Evolutionary conservation across 2,113 vertebrate species (phyloP).

Genomic region (Gopherus evgoodei): DNA sequence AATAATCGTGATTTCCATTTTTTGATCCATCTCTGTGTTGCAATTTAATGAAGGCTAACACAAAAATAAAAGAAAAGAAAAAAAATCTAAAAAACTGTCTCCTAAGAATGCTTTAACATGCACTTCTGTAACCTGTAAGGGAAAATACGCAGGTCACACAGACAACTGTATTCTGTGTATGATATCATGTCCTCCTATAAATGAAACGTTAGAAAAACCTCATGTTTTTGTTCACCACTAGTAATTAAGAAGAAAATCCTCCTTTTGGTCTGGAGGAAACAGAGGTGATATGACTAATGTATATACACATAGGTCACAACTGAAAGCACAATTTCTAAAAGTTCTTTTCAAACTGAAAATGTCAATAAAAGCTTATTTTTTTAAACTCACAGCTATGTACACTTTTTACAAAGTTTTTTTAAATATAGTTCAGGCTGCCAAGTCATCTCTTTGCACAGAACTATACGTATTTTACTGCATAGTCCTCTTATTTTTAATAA

Average conservation of each 20-base stretch:
- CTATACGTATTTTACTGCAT: conserved; percentile 77
- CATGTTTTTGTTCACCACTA: conserved; percentile 69
- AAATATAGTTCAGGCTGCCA: conserved; percentile 95
- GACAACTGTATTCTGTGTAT: conserved; percentile 66
- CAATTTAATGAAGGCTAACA: conserved; percentile 62
- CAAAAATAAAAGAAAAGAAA: conserved; percentile 57
- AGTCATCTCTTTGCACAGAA: conserved; percentile 81
- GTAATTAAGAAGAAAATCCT: conserved; percentile 75
- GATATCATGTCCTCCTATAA: conserved; percentile 67
- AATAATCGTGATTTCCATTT: conserved; percentile 1
- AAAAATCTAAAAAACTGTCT: conserved; percentile 58
- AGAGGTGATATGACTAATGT: conserved; percentile 81
- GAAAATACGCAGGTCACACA: conserved; percentile 73
- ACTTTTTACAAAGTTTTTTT: conserved; percentile 85
- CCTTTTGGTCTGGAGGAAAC: conserved; percentile 72
- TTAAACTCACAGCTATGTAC: conserved; percentile 87
- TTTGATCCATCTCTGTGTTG: conserved; percentile 32
- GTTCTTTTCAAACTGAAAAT: conserved; percentile 87
- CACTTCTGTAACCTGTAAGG: conserved; percentile 77
- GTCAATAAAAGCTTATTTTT: conserved; percentile 85
- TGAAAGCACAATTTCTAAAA: conserved; percentile 85
- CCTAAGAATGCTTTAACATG: conserved; percentile 80
- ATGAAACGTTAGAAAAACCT: conserved; percentile 74
- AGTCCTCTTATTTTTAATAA: conserved; percentile 77
- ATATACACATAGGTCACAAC: conserved; percentile 89